phyloP scores from a whole-genome alignment of 37 sponge, comb jelly and placozoan genomes.

The Chondrilla cf. caribensis region DNA sequence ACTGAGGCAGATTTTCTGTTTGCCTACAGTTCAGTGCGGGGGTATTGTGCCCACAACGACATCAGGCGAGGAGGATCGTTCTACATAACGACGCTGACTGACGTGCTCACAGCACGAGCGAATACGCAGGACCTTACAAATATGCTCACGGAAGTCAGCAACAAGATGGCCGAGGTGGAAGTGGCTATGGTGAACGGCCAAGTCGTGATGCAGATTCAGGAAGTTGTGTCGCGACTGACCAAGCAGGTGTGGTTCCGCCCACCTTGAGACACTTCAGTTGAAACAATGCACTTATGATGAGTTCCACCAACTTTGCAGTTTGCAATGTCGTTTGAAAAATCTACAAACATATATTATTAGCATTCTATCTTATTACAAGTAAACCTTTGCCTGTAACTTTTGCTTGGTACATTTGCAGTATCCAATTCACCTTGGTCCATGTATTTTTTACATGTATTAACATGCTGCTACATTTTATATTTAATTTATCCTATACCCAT shows the following conservation, averaged over 20 bases:
- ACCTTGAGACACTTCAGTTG: background rate
- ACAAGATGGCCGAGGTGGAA: background rate
- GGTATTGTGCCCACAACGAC: conserved; percentile 36
- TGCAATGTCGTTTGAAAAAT: too few relatives aligned
- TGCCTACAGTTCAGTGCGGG: conserved; percentile 38
- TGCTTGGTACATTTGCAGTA: too few relatives aligned
- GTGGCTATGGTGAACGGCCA: background rate
- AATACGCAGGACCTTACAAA: background rate
- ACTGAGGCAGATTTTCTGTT: conserved; percentile 53
- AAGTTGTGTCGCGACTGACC: background rate
- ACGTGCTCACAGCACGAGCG: background rate
- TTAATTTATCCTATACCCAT: background rate
- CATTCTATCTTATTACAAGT: too few relatives aligned
- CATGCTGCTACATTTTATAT: too few relatives aligned
- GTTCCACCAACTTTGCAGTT: background rate
- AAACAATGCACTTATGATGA: background rate
- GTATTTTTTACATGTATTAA: too few relatives aligned
- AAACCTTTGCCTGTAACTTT: too few relatives aligned
- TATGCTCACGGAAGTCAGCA: conserved; percentile 36
- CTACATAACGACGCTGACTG: conserved; percentile 47
- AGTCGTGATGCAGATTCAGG: background rate
- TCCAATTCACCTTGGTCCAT: too few relatives aligned
- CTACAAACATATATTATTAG: too few relatives aligned
- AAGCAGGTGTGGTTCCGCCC: conserved; percentile 14
- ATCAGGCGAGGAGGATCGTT: conserved; percentile 40